These are phyloP conservation scores for Trigoniulus corallinus DNA, from an alignment of 1,140 invertebrate genomes.

Conservation along the genomic window DNA sequence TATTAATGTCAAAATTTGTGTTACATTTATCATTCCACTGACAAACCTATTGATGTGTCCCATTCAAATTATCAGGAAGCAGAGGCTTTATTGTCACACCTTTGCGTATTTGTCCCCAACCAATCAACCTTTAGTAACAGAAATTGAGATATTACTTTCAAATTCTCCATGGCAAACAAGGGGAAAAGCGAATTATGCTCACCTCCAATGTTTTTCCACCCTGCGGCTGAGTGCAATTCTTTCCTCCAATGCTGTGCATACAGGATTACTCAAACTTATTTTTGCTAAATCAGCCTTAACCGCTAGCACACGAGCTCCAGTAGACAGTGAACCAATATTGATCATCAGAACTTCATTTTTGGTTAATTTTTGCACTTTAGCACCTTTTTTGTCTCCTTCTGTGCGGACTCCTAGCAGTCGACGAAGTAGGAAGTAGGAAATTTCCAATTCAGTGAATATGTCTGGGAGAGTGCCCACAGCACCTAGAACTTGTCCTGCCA, in stretches of 20 bases:
- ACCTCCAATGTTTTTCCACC: conserved; percentile 99
- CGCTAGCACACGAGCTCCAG: conserved; percentile 87
- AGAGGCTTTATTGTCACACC: conserved; percentile 69
- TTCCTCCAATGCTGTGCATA: conserved; percentile 96
- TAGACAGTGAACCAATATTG: conserved; percentile 97
- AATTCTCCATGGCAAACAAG: conserved; percentile 2
- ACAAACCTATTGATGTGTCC: too few relatives aligned
- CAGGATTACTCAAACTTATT: conserved; percentile 89
- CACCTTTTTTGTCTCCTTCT: conserved; percentile 97
- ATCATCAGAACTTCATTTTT: conserved; percentile 87
- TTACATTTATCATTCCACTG: too few relatives aligned
- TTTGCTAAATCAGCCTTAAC: conserved; percentile 97
- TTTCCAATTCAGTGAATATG: conserved; percentile 96
- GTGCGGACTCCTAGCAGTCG: conserved; percentile 91
- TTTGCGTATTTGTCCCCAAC: conserved; percentile 89
- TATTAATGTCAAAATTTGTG: too few relatives aligned
- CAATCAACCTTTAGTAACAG: conserved; percentile 57
- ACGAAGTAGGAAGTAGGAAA: conserved; percentile 92
- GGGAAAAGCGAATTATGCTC: too few relatives aligned
- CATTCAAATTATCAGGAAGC: conserved; percentile 7
- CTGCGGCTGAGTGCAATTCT: conserved; percentile 95
- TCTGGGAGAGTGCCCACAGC: conserved; percentile 89
- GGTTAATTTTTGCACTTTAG: conserved; percentile 80
- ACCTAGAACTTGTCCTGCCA: conserved; percentile 97
- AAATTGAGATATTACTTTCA: conserved; percentile 6